These are phyloP conservation scores for Leucophenga montana DNA, from an alignment of 2,888 invertebrate species.

Conservation along the genomic window DNA sequence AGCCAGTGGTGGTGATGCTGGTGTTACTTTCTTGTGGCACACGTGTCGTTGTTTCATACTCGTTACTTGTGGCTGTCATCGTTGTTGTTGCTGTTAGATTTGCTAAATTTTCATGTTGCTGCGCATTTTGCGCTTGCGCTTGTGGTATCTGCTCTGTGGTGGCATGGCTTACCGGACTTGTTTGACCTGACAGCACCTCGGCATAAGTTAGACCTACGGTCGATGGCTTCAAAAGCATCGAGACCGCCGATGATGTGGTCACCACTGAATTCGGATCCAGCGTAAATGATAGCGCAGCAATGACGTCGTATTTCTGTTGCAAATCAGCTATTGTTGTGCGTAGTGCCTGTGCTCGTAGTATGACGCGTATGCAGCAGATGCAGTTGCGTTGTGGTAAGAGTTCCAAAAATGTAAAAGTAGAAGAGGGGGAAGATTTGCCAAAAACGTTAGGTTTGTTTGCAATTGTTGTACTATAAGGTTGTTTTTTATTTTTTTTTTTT, in stretches of 20 bases:
- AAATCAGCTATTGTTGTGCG: conserved; percentile 78
- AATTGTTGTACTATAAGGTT: conserved; percentile 31
- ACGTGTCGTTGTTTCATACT: conserved; percentile 2
- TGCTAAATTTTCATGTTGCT: conserved; percentile 42
- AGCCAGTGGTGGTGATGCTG: conserved; percentile 42
- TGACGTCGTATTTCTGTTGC: conserved; percentile 82
- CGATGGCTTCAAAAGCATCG: conserved; percentile 73
- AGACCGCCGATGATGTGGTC: conserved; percentile 74
- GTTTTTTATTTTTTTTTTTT: not conserved
- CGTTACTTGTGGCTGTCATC: conserved; percentile 36
- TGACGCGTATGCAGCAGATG: no score
- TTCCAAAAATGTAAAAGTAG: conserved; percentile 27
- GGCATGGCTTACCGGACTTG: conserved; percentile 70
- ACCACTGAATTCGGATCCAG: conserved; percentile 82
- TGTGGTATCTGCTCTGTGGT: conserved; percentile 42
- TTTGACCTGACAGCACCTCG: conserved; percentile 80
- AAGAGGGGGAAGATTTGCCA: conserved; percentile 72
- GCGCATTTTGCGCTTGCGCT: conserved; percentile 41
- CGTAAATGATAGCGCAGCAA: conserved; percentile 81
- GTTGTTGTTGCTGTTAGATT: conserved; percentile 39
- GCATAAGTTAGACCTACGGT: conserved; percentile 77
- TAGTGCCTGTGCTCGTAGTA: conserved; percentile 65
- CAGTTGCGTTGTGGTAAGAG: conserved; percentile 46
- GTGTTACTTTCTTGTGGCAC: conserved; percentile 1
- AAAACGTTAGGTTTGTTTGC: conserved; percentile 70